These are phyloP conservation scores for Pogoniulus pusillus DNA, from an alignment of 2,797 vertebrate genomes.

Conservation along the genomic window DNA sequence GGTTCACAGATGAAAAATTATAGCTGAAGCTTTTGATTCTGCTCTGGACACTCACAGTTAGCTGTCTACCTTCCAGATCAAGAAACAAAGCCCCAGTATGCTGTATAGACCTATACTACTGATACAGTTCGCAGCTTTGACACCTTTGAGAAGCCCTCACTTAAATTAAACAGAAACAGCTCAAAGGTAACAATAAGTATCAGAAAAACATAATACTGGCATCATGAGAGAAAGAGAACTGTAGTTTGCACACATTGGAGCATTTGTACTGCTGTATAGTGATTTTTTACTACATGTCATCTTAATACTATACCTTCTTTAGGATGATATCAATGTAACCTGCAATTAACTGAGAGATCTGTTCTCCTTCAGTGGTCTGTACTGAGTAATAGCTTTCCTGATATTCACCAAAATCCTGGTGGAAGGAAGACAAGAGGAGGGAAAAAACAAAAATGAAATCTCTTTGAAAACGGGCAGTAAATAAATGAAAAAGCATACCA, in stretches of 20 bases:
- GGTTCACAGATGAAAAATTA: no score
- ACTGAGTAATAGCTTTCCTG: constrained; percentile 99
- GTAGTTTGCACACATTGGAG: background rate
- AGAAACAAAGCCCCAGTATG: background rate
- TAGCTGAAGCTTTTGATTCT: background rate
- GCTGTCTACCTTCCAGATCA: background rate
- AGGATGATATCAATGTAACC: constrained; percentile 99
- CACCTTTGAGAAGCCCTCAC: background rate
- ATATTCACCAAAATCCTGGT: constrained; percentile 97
- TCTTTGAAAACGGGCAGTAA: background rate
- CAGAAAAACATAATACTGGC: background rate
- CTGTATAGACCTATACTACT: background rate
- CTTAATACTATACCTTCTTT: constrained; percentile 86
- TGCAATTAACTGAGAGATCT: constrained; percentile 98
- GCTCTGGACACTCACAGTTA: background rate
- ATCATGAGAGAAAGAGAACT: background rate
- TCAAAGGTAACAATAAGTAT: background rate
- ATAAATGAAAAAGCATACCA: background rate
- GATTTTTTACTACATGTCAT: background rate
- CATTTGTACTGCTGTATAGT: background rate
- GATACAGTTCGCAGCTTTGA: background rate
- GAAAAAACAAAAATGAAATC: background rate
- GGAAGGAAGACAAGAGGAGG: background rate
- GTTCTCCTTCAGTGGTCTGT: constrained; percentile 97
- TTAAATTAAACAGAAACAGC: background rate